Evolutionary conservation across 2,797 vertebrate species (phyloP), one percentile per base, ranked within the genome.

Genomic region (Mormyrops boulengeri): DNA sequence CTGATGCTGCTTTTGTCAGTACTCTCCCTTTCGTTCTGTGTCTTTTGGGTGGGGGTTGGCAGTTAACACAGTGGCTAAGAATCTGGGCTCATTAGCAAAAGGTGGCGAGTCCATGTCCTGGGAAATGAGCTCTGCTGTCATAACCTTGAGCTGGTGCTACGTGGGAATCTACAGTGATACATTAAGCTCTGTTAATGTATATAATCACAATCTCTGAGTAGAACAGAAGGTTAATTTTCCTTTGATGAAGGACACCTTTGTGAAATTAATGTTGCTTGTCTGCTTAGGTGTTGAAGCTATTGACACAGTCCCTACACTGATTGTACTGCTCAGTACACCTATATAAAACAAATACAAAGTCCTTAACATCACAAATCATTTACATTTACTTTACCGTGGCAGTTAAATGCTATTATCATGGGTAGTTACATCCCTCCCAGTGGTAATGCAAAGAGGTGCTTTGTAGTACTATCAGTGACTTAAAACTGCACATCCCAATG

Each of bases 181-280:
- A 50, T 52, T 57, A 9, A 30, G 26, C 85, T 60, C 17, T 41
- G 17, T 57, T 22, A 55, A 57, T 41, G 50, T 38, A 38, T 87
- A 38, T 55, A 41, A 87, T 87, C 50, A 38, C 26, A 22, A 60
- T 41, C 53, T 87, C 85, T 52, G 82, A 85, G 49, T 11, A 85
- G 82, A 49, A 12, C 49, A 30, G 85, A 57, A 57, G 30, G 53
- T 87, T 38, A 57, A 87, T 87, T 60, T 87, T 34, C 26, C 41
- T 66, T 60, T 80, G 49, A 85, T 85, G n/a, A 85, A 60, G 66
- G 22, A 49, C 11, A 60, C 50, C 55, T 50, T 77, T 12, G 9
- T 62, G 77, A 49, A 57, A 44, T 80, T 50, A 86, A 87, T 34
- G 55, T 87, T 85, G 53, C 41, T 82, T 55, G 87, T 69, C 49